Base-by-base conservation (phyloP, 1,140 invertebrate species). In the Drosophila ambigua region DNA sequence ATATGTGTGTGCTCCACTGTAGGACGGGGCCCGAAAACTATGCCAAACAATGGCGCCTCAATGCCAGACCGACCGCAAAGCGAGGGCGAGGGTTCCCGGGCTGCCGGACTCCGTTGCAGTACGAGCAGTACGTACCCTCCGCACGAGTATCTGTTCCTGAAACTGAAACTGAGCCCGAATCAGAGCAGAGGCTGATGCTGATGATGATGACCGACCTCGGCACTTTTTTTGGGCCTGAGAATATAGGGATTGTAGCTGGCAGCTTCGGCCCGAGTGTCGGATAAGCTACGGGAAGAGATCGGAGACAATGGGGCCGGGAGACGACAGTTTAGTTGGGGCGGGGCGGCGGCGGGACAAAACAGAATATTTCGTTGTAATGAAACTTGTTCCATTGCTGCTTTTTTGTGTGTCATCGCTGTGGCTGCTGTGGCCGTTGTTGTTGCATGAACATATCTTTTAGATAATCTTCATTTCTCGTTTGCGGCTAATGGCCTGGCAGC, bases 401-500 rank as follows among this genome's bases (percentile, higher is more conserved):
- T 61, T 46, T 64, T 54, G 57, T 43, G 49, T 59, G 55, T 61
- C 51, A 52, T 15, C 39, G 60, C 20, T 28, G 43, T 31, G 31
- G 73, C 44, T 61, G 60, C 63, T 72, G 65, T 68, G 55, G 77
- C 59, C 5, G 66, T 62, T 51, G 65, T 61, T 60, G 65, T 79
- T 80, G 81, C 74, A 82, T 87, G 83, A 20, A 20, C 20, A 20
- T 88, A 88, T 88, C 83, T 88, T 88, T 88, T 79, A 89, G 83
- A 88, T 88, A 88, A 88, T 88, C 83, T 88, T 88, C 83, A 88
- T 88, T 88, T 88, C 83, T 88, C 83, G 83, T 88, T 88, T 88
- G 83, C 84, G 76, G 83, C 83, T 88, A 88, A 88, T 88, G 83
- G 83, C 84, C 83, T 88, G 83, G 83, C 83, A 88, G 68, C 62